These are phyloP conservation scores for Podabrus alpinus DNA, from an alignment of 2,888 invertebrate species.

Conservation along the genomic window DNA sequence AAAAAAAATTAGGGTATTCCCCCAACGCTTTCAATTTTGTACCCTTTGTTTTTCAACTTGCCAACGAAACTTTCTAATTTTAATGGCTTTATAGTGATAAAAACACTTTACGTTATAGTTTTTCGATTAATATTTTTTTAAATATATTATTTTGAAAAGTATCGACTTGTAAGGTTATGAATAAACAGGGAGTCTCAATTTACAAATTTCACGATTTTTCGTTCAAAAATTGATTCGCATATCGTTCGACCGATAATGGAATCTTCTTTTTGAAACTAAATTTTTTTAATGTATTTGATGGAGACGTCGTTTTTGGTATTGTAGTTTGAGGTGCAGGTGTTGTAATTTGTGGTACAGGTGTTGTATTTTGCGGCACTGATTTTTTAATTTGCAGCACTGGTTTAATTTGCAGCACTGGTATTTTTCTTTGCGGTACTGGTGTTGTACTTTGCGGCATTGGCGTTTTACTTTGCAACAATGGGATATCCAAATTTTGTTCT, in stretches of 20 bases:
- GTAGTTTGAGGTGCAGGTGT: neutral
- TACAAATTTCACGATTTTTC: neutral
- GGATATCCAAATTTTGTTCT: neutral
- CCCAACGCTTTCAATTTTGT: too few relatives aligned
- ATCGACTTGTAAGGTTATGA: neutral
- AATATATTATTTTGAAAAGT: neutral
- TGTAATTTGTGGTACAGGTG: neutral
- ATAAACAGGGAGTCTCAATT: neutral
- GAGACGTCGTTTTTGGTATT: neutral
- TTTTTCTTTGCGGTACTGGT: neutral
- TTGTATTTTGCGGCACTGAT: neutral
- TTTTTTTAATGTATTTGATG: conserved; percentile 14
- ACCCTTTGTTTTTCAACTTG: too few relatives aligned
- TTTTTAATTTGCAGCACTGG: neutral
- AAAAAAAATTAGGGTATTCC: too few relatives aligned
- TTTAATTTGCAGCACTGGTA: neutral
- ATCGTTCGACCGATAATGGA: conserved; percentile 13
- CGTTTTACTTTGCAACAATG: neutral
- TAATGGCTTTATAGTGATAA: too few relatives aligned
- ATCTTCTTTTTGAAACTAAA: conserved; percentile 24
- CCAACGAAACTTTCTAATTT: too few relatives aligned
- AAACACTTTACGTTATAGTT: too few relatives aligned
- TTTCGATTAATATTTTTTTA: too few relatives aligned
- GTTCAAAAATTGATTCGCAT: neutral
- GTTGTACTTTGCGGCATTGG: neutral